Percentiles rank a stretch among this genome's conserved stretches.
phyloP scores from a whole-genome alignment of 2,113 vertebrate species.

The Zosterops lateralis region DNA sequence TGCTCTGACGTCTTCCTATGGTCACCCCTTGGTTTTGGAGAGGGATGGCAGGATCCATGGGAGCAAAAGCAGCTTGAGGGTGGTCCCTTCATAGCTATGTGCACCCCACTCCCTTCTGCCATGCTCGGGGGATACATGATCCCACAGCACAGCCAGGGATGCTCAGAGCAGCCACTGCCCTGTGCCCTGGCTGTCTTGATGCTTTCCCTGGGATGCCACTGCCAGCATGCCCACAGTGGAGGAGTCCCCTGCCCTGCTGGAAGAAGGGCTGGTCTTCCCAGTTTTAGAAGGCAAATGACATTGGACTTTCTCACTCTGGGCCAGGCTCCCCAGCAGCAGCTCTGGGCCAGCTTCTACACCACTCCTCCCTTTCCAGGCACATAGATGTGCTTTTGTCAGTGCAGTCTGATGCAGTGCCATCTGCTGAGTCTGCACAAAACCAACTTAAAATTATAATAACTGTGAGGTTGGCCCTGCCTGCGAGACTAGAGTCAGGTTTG shows the following conservation, averaged over 20 bases:
- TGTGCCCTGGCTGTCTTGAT: fast-evolving
- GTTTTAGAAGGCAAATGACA: neutral
- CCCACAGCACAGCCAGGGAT: neutral
- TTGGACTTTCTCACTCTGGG: neutral
- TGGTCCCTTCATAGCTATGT: neutral
- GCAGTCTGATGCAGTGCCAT: neutral
- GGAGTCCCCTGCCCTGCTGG: neutral
- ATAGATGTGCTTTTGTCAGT: neutral
- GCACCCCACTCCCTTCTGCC: neutral
- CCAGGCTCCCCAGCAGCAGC: neutral
- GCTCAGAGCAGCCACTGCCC: neutral
- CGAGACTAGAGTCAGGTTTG: neutral
- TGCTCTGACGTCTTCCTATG: fast-evolving
- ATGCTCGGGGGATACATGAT: fast-evolving
- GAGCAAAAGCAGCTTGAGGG: neutral
- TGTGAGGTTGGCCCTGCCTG: neutral
- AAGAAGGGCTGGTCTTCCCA: neutral
- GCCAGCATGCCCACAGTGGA: fast-evolving
- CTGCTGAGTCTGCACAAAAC: conserved; percentile 37
- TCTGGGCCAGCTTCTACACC: neutral
- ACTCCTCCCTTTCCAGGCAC: neutral
- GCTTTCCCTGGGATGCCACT: neutral
- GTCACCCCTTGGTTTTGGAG: neutral
- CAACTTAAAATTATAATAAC: neutral
- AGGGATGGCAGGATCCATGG: neutral